phyloP scores from a whole-genome alignment of 2,888 invertebrate genomes.

The Mamestra brassicae region DNA sequence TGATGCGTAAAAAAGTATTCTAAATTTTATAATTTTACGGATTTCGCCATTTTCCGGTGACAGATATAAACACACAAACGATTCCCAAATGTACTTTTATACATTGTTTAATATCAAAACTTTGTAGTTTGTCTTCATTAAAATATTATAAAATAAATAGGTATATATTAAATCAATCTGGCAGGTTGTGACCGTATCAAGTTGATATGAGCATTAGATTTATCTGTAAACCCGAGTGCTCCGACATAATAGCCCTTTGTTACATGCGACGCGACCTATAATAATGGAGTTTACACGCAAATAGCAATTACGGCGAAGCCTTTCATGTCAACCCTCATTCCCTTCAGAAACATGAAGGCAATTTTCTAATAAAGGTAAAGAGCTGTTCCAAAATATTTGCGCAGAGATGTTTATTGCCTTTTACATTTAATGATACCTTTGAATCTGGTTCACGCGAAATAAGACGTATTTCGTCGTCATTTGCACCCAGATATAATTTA shows the following conservation, averaged over 20 bases:
- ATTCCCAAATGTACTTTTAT: background rate
- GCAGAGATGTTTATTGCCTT: constrained; percentile 61
- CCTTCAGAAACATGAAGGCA: constrained; percentile 76
- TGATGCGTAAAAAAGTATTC: too few species aligned
- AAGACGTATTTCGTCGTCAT: constrained; percentile 6
- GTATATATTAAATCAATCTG: constrained; percentile 55
- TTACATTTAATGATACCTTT: constrained; percentile 27
- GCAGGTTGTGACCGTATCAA: constrained; percentile 59
- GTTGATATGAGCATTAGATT: constrained; percentile 62
- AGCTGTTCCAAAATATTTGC: constrained; percentile 71
- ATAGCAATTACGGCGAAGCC: constrained; percentile 78
- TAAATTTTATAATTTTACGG: too few species aligned
- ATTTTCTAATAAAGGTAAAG: constrained; percentile 79
- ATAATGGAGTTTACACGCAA: constrained; percentile 80
- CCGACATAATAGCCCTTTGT: constrained; percentile 74
- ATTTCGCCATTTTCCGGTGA: too few species aligned
- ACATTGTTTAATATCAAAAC: background rate
- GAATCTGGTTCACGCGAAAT: constrained; percentile 13
- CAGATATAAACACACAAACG: too few species aligned
- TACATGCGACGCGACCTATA: constrained; percentile 69
- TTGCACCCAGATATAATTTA: constrained; percentile 7
- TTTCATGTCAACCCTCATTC: constrained; percentile 80
- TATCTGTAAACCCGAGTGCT: constrained; percentile 59
- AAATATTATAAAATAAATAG: constrained; percentile 24
- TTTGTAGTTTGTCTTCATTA: constrained; percentile 21